phyloP scores from a whole-genome alignment of 2,888 invertebrate genomes.

The Odontomyia ornata region DNA sequence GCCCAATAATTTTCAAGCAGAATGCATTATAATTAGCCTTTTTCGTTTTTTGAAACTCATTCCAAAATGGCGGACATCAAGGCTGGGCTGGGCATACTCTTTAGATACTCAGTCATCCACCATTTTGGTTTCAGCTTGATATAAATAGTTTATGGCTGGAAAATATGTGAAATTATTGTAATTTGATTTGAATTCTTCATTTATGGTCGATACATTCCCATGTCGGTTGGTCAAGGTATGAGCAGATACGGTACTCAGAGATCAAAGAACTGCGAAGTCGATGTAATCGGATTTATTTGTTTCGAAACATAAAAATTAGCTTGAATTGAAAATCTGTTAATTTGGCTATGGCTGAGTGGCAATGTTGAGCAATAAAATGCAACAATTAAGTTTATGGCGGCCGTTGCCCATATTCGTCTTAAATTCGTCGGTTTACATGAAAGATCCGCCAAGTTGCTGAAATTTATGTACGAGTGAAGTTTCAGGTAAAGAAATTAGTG shows the following conservation, averaged over 20 bases:
- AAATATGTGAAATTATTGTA: not conserved
- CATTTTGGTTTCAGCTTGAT: not conserved
- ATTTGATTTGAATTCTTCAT: no score
- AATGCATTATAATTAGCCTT: not conserved
- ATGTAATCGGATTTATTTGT: not conserved
- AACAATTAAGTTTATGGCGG: slow-evolving; percentile 39
- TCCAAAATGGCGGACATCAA: not conserved
- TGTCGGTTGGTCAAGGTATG: no score
- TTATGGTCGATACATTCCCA: no score
- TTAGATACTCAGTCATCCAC: not conserved
- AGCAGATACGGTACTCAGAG: not conserved
- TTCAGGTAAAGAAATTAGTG: slow-evolving; percentile 31
- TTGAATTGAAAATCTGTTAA: slow-evolving; percentile 2
- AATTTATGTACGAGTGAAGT: no score
- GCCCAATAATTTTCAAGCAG: not conserved
- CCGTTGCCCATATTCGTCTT: not conserved
- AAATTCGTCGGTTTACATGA: slow-evolving; percentile 18
- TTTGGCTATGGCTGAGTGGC: not conserved
- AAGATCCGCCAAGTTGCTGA: not conserved
- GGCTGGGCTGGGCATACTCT: not conserved
- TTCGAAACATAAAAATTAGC: slow-evolving; percentile 22
- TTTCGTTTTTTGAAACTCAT: not conserved
- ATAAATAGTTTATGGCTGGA: not conserved
- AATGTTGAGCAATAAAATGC: slow-evolving; percentile 11
- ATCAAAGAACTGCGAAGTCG: not conserved